Evolutionary conservation across 30 jellyfish, hydroid and myxozoan species (phyloP).

Genomic region (Hydractinia symbiolongicarpus): DNA sequence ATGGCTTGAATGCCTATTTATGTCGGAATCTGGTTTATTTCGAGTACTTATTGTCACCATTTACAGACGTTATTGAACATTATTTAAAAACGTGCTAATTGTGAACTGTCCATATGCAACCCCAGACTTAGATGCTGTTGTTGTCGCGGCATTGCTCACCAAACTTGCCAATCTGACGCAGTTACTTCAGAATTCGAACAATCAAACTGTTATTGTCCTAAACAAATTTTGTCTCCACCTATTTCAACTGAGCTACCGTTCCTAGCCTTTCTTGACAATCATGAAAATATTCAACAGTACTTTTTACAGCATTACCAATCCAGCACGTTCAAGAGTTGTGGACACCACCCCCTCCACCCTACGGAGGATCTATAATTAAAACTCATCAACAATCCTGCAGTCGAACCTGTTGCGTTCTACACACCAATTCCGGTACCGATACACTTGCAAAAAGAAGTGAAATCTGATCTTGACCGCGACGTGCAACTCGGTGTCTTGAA

Average conservation of each 20-base stretch:
- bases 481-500: conserved; percentile 27
- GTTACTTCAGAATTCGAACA: neutral
- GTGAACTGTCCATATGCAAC: too few species aligned
- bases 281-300: conserved; percentile 16
- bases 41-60: too few species aligned
- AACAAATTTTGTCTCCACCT: neutral
- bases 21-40: too few species aligned
- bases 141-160: too few species aligned
- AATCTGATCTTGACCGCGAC: conserved; percentile 42
- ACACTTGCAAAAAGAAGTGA: conserved; percentile 37
- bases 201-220: neutral
- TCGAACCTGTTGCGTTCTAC: conserved; percentile 3
- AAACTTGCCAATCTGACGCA: neutral
- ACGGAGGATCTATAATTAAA: neutral
- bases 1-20: too few species aligned
- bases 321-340: conserved; percentile 30
- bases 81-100: too few species aligned
- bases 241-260: conserved; percentile 5
- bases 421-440: conserved; percentile 32
- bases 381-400: neutral
- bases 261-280: conserved; percentile 2
- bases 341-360: conserved; percentile 17
- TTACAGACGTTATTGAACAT: too few species aligned
- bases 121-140: too few species aligned
- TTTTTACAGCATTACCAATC: conserved; percentile 7